phyloP scores from a whole-genome alignment of 2,113 vertebrate genomes.

The Sturnira hondurensis region DNA sequence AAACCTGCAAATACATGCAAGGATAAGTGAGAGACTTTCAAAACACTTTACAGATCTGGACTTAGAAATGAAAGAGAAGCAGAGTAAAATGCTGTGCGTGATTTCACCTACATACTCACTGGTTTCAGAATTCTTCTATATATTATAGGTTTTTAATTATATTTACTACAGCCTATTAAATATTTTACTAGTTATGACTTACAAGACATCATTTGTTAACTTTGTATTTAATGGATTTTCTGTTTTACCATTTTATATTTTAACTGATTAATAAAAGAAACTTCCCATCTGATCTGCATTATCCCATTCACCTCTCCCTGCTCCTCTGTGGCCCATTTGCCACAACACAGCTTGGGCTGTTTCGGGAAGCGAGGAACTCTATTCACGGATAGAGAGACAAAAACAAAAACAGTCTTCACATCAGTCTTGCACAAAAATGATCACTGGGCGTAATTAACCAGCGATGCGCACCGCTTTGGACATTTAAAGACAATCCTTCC shows the following conservation, averaged over 20 bases:
- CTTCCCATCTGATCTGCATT: fast-evolving
- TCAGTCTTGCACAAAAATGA: constrained; percentile 49
- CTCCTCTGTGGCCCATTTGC: neutral
- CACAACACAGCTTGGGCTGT: neutral
- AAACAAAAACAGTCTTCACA: constrained; percentile 45
- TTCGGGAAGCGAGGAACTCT: neutral
- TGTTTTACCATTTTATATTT: neutral
- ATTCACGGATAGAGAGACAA: constrained; percentile 4
- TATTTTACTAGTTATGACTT: neutral
- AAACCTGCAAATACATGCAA: neutral
- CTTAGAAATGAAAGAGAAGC: neutral
- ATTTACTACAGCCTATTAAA: neutral
- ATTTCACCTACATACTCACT: neutral
- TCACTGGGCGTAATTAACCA: constrained; percentile 66
- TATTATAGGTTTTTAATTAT: too few species aligned
- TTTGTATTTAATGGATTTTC: neutral
- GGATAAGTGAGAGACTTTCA: neutral
- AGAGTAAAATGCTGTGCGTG: fast-evolving
- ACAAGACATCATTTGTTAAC: neutral
- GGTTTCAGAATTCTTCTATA: neutral
- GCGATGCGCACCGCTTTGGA: constrained; percentile 41
- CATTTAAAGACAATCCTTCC: constrained; percentile 70
- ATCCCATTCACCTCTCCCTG: neutral
- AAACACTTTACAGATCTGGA: neutral
- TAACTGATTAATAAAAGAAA: neutral